Evolutionary conservation across 2,888 invertebrate species (phyloP), one percentile per base, ranked within the genome.

Genomic region (Ophion ventricosus): DNA sequence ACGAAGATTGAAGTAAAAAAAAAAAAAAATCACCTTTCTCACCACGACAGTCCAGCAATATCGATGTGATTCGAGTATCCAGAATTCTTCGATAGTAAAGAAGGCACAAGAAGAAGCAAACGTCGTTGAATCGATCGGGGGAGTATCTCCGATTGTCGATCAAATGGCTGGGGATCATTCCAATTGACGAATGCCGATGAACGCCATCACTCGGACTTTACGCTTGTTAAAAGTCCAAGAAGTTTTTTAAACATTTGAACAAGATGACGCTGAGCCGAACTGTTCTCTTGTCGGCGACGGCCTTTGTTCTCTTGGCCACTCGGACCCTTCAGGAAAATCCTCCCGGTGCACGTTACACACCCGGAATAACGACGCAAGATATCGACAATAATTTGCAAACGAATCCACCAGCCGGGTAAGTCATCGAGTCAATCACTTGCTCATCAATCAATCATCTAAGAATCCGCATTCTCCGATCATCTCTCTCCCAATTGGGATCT

Each of bases 321-420:
- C 79, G 63, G n/a, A 74, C 80, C 2, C 54, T 83, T 17, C 84
- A 85, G 64, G 89, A 88, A 35, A 86, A 74, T 29, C 82, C 84
- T 64, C 80, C 87, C 54, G 87, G 87, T 25, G 87, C 87, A 14
- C 88, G 89, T 26, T 88, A 86, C 73, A 84, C 89, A 70, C 86
- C 83, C n/a, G 76, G 87, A 59, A 82, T 89, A 17, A 57, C 84
- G 17, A 61, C 84, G 10, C 91, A 88, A 78, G 90, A 91, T 69
- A 80, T 88, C 76, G 90, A 91, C 80, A 90, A 91, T 75, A 89
- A 89, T 72, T 80, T 88, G 81, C 91, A 90, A 85, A 88, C 90
- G 63, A 87, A 86, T 77, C 86, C 89, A 73, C 88, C 89, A 1
- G 80, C 86, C 67, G 91, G 91, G 91, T 91, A 84, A 91, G 89